Percentiles rank a stretch among this genome's conserved stretches.
Evolutionary conservation across 2,797 vertebrate genomes (phyloP).

Genomic region (Pachyuromys duprasi): DNA sequence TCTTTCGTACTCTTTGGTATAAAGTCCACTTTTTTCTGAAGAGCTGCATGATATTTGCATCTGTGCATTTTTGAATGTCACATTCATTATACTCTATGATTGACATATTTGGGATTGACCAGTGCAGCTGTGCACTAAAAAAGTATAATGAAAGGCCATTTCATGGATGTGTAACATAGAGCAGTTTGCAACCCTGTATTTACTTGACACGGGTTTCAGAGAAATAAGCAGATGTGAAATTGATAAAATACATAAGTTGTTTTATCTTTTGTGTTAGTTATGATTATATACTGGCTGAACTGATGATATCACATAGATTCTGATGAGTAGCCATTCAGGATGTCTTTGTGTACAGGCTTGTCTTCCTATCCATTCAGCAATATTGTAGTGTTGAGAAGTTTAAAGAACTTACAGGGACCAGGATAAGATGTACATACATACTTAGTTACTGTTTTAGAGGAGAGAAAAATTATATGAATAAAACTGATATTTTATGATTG

Average conservation of each 20-base stretch:
- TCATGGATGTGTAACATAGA: conserved; percentile 39
- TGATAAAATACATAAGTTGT: conserved; percentile 76
- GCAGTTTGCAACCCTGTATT: conserved; percentile 58
- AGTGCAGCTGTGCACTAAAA: conserved; percentile 57
- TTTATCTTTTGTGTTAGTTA: conserved; percentile 45
- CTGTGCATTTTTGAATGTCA: conserved; percentile 4
- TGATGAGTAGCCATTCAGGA: conserved; percentile 65
- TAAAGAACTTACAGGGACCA: conserved; percentile 44
- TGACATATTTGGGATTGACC: conserved; percentile 66
- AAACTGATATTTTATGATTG: neutral
- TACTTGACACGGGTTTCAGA: conserved; percentile 68
- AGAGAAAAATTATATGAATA: neutral
- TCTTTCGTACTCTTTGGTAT: neutral
- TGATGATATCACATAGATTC: conserved; percentile 66
- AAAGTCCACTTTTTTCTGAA: conserved; percentile 6
- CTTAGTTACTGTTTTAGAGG: conserved; percentile 23
- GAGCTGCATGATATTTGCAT: neutral
- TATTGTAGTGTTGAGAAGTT: conserved; percentile 44
- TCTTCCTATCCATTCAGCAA: conserved; percentile 67
- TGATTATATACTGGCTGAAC: conserved; percentile 72
- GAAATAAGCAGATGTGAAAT: conserved; percentile 63
- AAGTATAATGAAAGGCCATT: conserved; percentile 62
- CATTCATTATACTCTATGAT: conserved; percentile 12
- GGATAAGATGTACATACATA: conserved; percentile 53
- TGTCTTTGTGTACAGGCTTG: conserved; percentile 54